phyloP scores from a whole-genome alignment of 2,888 invertebrate genomes.

The Amaurobius ferox region DNA sequence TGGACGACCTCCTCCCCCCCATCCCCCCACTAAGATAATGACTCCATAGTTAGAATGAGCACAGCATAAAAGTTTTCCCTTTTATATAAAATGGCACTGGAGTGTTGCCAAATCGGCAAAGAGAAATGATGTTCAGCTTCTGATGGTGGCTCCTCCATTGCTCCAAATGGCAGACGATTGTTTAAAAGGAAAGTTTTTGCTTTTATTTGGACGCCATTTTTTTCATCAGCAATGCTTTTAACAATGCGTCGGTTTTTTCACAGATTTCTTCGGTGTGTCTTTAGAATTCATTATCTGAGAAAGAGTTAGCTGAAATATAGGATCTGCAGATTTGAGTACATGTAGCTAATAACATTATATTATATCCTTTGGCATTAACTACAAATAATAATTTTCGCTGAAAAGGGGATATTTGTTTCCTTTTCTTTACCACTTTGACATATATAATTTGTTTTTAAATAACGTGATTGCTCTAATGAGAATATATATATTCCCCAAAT shows the following conservation, averaged over 20 bases:
- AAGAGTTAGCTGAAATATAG: not conserved
- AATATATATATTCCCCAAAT: no score
- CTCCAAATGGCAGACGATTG: constrained; percentile 13
- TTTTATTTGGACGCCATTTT: constrained; percentile 10
- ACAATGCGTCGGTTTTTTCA: not conserved
- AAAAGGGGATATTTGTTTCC: no score
- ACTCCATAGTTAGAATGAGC: constrained; percentile 16
- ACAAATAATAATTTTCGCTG: no score
- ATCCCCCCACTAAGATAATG: not conserved
- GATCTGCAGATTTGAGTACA: not conserved
- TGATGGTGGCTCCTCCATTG: constrained; percentile 20
- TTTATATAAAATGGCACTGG: constrained; percentile 40
- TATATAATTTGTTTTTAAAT: no score
- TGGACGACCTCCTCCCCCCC: not conserved
- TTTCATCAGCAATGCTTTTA: not conserved
- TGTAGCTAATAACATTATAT: no score
- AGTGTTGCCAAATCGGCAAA: constrained; percentile 53
- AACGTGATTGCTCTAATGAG: no score
- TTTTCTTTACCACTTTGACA: no score
- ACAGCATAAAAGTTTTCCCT: constrained; percentile 15
- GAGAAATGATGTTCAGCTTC: constrained; percentile 26
- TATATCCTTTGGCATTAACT: no score
- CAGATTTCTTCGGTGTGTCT: not conserved
- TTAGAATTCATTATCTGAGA: constrained; percentile 4
- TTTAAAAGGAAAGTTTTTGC: not conserved